A percentile compares a stretch with the other conserved stretches of the same genome.
Evolutionary conservation across 2,797 vertebrate species (phyloP).

Genomic region (Pristis pectinata): DNA sequence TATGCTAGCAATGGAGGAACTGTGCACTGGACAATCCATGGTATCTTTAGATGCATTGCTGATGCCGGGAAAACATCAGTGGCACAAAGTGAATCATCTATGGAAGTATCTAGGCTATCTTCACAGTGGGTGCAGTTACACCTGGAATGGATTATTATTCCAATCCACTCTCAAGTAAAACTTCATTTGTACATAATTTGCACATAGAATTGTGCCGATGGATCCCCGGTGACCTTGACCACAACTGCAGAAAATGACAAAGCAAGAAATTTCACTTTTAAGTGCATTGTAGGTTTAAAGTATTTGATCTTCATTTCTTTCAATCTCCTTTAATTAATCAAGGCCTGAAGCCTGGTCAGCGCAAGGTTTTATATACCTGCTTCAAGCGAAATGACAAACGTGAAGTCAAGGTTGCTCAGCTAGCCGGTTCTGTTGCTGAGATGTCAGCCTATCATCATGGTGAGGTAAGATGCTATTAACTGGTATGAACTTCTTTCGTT

Average conservation of each 20-base stretch:
- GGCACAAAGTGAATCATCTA: no score
- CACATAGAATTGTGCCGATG: no score
- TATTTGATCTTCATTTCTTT: neutral
- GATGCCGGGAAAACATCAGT: no score
- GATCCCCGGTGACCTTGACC: neutral
- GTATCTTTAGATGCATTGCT: no score
- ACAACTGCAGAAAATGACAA: neutral
- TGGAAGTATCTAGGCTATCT: no score
- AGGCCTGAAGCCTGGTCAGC: constrained; percentile 95
- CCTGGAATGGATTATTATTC: no score
- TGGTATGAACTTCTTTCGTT: neutral
- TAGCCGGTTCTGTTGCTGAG: constrained; percentile 96
- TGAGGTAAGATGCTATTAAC: constrained; percentile 65
- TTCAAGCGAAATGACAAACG: constrained; percentile 92
- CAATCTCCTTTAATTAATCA: constrained; percentile 21
- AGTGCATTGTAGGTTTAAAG: neutral
- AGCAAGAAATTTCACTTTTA: neutral
- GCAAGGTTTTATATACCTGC: constrained; percentile 91
- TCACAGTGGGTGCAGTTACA: no score
- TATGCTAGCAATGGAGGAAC: no score
- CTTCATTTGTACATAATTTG: no score
- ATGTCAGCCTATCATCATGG: constrained; percentile 98
- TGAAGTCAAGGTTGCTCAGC: constrained; percentile 94
- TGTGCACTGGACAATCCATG: no score
- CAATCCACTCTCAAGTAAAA: no score